A percentile compares a stretch with the other conserved stretches of the same genome.
These are phyloP conservation scores for Marisa cornuarietis DNA, from an alignment of 1,140 invertebrate genomes.

Conservation along the genomic window DNA sequence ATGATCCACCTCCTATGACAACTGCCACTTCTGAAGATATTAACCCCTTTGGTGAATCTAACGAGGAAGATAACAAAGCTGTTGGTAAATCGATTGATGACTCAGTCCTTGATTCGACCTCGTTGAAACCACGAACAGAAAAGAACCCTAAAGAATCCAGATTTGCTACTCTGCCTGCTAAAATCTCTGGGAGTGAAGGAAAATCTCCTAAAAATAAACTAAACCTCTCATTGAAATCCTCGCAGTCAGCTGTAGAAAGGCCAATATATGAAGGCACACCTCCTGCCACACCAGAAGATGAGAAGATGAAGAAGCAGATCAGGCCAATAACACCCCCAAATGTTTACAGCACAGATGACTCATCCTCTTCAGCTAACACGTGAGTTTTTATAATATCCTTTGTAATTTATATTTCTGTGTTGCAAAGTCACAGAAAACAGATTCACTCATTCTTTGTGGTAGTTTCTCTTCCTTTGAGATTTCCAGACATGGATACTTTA, in stretches of 20 bases:
- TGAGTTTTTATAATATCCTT: slow-evolving; percentile 20
- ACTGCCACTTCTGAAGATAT: not conserved
- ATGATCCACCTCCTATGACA: not conserved
- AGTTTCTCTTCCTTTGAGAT: not conserved
- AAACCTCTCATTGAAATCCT: slow-evolving; percentile 27
- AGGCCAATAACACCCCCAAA: slow-evolving; percentile 53
- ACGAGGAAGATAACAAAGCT: not conserved
- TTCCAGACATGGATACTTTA: slow-evolving; percentile 15
- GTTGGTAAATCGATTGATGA: slow-evolving; percentile 18
- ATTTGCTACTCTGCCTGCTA: slow-evolving; percentile 29
- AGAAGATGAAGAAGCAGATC: slow-evolving; percentile 34
- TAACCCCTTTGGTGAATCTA: slow-evolving; percentile 47
- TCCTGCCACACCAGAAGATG: slow-evolving; percentile 48
- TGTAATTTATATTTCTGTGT: not conserved
- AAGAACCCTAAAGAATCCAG: slow-evolving; percentile 9
- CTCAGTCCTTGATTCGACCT: not conserved
- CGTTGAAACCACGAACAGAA: slow-evolving; percentile 5
- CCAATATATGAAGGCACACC: slow-evolving; percentile 55
- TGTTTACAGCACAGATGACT: slow-evolving; percentile 12
- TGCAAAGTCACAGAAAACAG: not conserved
- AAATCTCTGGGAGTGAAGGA: slow-evolving; percentile 20
- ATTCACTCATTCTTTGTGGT: not conserved
- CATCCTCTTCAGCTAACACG: slow-evolving; percentile 21
- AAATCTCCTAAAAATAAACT: slow-evolving; percentile 19
- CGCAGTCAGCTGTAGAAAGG: slow-evolving; percentile 35